Evolutionary conservation across 2,113 vertebrate species (phyloP).

Genomic region (Tylochromis polylepis): DNA sequence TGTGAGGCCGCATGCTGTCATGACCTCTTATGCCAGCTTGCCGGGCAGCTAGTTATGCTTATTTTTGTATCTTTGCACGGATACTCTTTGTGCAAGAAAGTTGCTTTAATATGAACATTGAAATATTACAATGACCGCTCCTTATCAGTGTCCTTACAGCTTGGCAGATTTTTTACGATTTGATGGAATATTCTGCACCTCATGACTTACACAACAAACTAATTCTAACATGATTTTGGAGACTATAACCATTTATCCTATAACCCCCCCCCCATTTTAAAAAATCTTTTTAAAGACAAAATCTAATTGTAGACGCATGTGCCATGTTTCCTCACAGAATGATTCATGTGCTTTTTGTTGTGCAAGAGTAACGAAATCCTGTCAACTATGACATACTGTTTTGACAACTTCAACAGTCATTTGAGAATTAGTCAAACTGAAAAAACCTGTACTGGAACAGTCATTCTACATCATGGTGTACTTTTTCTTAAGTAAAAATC

Average conservation of each 20-base stretch:
- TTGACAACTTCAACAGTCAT: not conserved
- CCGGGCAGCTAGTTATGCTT: not conserved
- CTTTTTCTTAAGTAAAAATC: not conserved
- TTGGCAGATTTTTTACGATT: rapidly evolving
- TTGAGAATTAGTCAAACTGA: not conserved
- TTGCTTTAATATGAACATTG: not conserved
- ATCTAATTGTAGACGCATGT: not conserved
- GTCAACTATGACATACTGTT: not conserved
- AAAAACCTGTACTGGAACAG: not conserved
- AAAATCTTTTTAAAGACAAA: not conserved
- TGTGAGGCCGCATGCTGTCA: not conserved
- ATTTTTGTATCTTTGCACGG: not conserved
- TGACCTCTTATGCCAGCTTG: not conserved
- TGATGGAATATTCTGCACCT: not conserved
- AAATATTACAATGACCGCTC: not conserved
- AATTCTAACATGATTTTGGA: not conserved
- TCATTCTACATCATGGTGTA: not conserved
- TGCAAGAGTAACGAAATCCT: not conserved
- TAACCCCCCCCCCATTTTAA: no score
- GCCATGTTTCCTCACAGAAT: not conserved
- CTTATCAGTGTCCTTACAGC: not conserved
- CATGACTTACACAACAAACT: not conserved
- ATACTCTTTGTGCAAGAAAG: not conserved
- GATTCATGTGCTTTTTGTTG: not conserved
- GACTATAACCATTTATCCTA: not conserved